These are phyloP conservation scores for Listronotus oregonensis DNA, from an alignment of 1,140 invertebrate species.

Conservation along the genomic window DNA sequence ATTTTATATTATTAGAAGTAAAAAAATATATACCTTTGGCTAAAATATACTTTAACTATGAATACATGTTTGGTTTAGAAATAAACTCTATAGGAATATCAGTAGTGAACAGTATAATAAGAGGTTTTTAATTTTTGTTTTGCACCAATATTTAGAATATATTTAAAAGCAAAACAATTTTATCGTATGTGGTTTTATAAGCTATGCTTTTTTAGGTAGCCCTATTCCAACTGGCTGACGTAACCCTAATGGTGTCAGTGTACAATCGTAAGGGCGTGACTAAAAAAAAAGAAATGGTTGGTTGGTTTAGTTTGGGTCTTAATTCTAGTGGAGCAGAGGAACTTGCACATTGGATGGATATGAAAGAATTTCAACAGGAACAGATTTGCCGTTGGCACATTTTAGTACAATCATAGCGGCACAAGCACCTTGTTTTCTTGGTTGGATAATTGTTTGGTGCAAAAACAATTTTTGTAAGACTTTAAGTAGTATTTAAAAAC, in stretches of 20 bases:
- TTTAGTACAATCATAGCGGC: constrained; percentile 61
- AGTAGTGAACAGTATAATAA: too few species aligned
- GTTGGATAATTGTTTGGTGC: background rate
- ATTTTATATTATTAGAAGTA: constrained; percentile 1
- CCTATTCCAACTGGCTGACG: constrained; percentile 92
- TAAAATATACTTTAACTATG: too few species aligned
- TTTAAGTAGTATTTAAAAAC: background rate
- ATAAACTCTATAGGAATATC: too few species aligned
- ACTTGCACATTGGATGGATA: constrained; percentile 92
- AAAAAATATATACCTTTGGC: background rate
- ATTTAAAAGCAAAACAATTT: too few species aligned
- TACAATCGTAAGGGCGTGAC: constrained; percentile 88
- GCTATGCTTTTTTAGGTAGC: constrained; percentile 70
- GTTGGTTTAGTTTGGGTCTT: constrained; percentile 91
- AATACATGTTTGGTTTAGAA: too few species aligned
- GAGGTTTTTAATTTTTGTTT: too few species aligned
- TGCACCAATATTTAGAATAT: too few species aligned
- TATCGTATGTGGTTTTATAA: too few species aligned
- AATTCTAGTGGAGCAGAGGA: constrained; percentile 92
- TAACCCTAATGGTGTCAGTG: constrained; percentile 91
- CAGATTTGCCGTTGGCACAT: constrained; percentile 79
- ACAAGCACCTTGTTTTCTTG: background rate
- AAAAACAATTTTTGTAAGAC: background rate
- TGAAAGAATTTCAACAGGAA: constrained; percentile 73
- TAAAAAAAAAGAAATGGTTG: constrained; percentile 95